Evolutionary conservation across 2,113 vertebrate genomes (phyloP).

Genomic region (Atractosteus spatula): DNA sequence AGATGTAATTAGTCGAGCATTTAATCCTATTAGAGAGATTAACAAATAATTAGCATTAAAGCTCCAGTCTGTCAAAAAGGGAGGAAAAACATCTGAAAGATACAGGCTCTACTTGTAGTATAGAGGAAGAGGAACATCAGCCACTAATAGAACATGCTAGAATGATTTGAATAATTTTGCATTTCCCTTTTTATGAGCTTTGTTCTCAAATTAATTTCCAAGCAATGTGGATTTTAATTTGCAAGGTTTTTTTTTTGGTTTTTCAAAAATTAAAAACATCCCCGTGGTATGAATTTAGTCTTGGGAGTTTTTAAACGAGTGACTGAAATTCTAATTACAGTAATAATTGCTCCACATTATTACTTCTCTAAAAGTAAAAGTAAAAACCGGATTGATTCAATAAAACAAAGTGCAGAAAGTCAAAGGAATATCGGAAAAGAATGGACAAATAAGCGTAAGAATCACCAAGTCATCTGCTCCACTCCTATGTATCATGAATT

Average conservation of each 20-base stretch:
- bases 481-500: too few relatives aligned
- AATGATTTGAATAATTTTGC: background rate
- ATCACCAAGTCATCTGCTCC: too few relatives aligned
- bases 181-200: background rate
- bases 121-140: background rate
- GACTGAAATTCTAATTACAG: too few relatives aligned
- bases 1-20: slow-evolving; percentile 8
- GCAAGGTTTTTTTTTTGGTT: background rate
- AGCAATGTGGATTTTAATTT: background rate
- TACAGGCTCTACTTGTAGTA: background rate
- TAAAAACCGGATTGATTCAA: background rate
- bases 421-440: background rate
- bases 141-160: background rate
- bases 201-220: slow-evolving; percentile 11
- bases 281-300: too few relatives aligned
- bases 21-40: slow-evolving; percentile 19
- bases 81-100: background rate
- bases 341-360: background rate
- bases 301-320: too few relatives aligned
- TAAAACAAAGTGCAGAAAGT: background rate
- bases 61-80: background rate
- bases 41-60: slow-evolving; percentile 13
- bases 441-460: too few relatives aligned
- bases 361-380: background rate
- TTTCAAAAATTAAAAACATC: too few relatives aligned